phyloP scores from a whole-genome alignment of 2,797 vertebrate genomes.

The Poeciliopsis presidionis region DNA sequence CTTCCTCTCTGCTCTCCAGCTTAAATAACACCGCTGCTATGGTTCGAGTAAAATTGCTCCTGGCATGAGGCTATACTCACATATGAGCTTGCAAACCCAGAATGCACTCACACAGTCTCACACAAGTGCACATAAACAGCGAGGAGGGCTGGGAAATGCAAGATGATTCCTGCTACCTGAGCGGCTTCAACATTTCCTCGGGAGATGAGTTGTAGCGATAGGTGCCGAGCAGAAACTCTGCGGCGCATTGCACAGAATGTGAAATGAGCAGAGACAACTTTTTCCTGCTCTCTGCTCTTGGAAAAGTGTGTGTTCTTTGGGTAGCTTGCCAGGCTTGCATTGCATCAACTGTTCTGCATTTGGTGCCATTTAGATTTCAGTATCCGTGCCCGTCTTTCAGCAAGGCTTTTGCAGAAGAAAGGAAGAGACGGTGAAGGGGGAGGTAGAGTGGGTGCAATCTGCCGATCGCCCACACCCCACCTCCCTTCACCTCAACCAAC shows the following conservation, averaged over 20 bases:
- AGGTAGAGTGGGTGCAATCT: conserved; percentile 26
- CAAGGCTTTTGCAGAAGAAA: conserved; percentile 10
- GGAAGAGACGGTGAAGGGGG: conserved; percentile 6
- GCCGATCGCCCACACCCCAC: conserved; percentile 18
- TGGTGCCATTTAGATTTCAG: conserved; percentile 24
- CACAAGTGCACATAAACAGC: conserved; percentile 1
- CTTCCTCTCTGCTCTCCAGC: conserved; percentile 12
- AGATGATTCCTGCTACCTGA: conserved; percentile 49
- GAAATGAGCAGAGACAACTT: conserved; percentile 39
- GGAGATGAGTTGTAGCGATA: conserved; percentile 56
- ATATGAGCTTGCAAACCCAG: conserved; percentile 8
- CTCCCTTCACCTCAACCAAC: conserved; percentile 1
- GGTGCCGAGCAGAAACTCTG: conserved; percentile 45
- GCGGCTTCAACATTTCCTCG: conserved; percentile 48
- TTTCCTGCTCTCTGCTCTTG: conserved; percentile 22
- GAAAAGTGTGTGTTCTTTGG: conserved; percentile 18
- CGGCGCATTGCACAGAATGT: conserved; percentile 42
- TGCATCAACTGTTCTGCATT: conserved; percentile 30
- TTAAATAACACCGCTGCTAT: conserved; percentile 28
- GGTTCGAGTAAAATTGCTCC: conserved; percentile 34
- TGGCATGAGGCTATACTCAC: conserved; percentile 15
- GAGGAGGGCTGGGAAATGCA: conserved; percentile 35
- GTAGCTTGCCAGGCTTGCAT: conserved; percentile 14
- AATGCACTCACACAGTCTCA: conserved; percentile 10
- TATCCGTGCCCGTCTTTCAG: conserved; percentile 19